Evolutionary conservation across 2,888 invertebrate genomes (phyloP).

Genomic region (Caenorhabditis japonica): DNA sequence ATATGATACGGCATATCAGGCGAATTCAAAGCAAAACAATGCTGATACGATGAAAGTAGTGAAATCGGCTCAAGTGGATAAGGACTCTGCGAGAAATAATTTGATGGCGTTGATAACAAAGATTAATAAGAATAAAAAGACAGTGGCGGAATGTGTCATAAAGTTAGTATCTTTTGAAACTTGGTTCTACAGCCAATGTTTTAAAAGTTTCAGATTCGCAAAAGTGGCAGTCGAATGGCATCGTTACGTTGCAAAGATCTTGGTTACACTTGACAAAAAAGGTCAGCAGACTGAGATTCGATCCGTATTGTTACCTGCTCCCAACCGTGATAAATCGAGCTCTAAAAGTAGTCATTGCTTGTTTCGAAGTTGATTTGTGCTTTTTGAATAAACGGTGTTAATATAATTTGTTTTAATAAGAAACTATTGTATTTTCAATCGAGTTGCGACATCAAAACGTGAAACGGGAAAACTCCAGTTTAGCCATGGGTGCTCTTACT

Average conservation of each 20-base stretch:
- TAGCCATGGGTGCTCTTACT: too few species aligned
- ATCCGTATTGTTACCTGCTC: too few species aligned
- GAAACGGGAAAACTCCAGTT: too few species aligned
- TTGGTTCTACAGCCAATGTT: too few species aligned
- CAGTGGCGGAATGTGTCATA: background rate
- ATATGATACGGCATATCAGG: background rate
- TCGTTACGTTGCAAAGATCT: background rate
- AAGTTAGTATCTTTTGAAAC: slow-evolving; percentile 1
- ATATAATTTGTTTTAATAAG: too few species aligned
- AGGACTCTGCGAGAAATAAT: slow-evolving; percentile 8
- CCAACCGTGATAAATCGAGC: too few species aligned
- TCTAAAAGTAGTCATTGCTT: too few species aligned
- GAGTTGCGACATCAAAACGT: too few species aligned
- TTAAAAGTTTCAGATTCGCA: slow-evolving; percentile 5
- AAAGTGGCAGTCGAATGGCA: slow-evolving; percentile 19
- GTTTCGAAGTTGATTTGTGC: too few species aligned
- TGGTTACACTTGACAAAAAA: slow-evolving; percentile 1
- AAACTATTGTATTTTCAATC: too few species aligned
- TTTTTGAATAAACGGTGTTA: too few species aligned
- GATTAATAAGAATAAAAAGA: background rate
- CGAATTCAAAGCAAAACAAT: background rate
- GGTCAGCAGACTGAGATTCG: background rate
- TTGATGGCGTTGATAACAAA: slow-evolving; percentile 5
- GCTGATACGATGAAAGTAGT: slow-evolving; percentile 1
- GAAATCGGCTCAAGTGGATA: background rate